These are phyloP conservation scores for Cydia splendana DNA, from an alignment of 1,140 invertebrate genomes.

Conservation along the genomic window DNA sequence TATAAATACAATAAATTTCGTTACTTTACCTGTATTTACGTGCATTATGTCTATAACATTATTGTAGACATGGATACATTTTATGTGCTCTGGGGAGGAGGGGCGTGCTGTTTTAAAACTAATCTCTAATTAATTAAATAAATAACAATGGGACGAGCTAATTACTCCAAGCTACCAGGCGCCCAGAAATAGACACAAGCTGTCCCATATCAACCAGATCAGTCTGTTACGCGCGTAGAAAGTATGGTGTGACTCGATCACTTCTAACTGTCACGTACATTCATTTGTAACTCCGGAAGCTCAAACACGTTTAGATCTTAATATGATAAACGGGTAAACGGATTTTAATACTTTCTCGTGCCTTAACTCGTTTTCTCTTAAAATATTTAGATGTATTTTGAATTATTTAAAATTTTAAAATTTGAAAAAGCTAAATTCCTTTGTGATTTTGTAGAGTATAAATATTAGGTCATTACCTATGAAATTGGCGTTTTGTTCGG, in stretches of 20 bases:
- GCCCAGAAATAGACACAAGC: background rate
- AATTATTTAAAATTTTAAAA: background rate
- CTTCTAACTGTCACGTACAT: constrained; percentile 35
- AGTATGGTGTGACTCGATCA: constrained; percentile 44
- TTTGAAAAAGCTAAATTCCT: background rate
- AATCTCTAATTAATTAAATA: background rate
- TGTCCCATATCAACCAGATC: constrained; percentile 21
- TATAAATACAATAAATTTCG: too few species aligned
- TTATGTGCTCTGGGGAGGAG: too few species aligned
- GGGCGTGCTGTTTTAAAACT: too few species aligned
- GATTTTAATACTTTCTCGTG: constrained; percentile 37
- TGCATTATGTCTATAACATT: too few species aligned
- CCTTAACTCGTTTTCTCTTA: background rate
- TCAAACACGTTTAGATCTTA: constrained; percentile 30
- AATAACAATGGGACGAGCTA: background rate
- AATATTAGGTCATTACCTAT: too few species aligned
- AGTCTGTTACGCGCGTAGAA: constrained; percentile 33
- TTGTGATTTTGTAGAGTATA: too few species aligned
- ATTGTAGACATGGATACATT: too few species aligned
- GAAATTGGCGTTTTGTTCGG: too few species aligned
- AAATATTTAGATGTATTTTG: background rate
- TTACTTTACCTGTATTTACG: too few species aligned
- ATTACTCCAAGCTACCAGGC: constrained; percentile 9
- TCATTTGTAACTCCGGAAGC: constrained; percentile 35
- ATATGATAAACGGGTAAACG: constrained; percentile 16